Percentiles rank a stretch among this genome's conserved stretches.
These are phyloP conservation scores for Eretmochelys imbricata DNA, from an alignment of 2,113 vertebrate genomes.

Conservation along the genomic window DNA sequence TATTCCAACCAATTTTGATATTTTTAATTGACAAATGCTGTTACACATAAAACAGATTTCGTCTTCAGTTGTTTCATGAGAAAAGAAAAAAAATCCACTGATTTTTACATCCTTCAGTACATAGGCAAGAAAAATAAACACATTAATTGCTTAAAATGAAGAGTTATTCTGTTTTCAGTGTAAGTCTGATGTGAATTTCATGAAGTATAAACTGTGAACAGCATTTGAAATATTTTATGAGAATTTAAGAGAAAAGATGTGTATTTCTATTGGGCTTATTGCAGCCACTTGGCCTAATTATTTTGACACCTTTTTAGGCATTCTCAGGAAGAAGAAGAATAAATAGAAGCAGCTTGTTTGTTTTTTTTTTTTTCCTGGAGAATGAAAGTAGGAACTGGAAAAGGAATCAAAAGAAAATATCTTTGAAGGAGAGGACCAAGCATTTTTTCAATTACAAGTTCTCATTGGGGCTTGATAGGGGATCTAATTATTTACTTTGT, in stretches of 20 bases:
- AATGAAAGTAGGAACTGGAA: background rate
- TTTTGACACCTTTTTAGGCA: conserved; percentile 19
- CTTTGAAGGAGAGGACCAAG: background rate
- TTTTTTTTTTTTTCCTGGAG: background rate
- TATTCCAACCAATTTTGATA: background rate
- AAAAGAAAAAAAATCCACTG: background rate
- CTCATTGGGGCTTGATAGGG: background rate
- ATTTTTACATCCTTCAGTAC: background rate
- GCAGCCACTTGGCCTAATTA: conserved; percentile 25
- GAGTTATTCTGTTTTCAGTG: background rate
- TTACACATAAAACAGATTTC: conserved; percentile 18
- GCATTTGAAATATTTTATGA: conserved; percentile 5
- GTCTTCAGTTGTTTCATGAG: background rate
- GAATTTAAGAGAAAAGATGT: background rate
- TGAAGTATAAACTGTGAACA: background rate
- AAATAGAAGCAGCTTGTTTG: background rate
- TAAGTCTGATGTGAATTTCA: background rate
- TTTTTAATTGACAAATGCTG: conserved; percentile 9
- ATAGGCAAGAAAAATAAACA: background rate
- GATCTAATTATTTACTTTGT: background rate
- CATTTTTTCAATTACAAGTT: background rate
- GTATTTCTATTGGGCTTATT: conserved; percentile 44
- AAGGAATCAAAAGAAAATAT: background rate
- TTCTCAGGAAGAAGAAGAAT: background rate
- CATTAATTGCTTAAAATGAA: background rate